These are phyloP conservation scores for Spinus pinus DNA, from an alignment of 2,797 vertebrate genomes.

Conservation along the genomic window DNA sequence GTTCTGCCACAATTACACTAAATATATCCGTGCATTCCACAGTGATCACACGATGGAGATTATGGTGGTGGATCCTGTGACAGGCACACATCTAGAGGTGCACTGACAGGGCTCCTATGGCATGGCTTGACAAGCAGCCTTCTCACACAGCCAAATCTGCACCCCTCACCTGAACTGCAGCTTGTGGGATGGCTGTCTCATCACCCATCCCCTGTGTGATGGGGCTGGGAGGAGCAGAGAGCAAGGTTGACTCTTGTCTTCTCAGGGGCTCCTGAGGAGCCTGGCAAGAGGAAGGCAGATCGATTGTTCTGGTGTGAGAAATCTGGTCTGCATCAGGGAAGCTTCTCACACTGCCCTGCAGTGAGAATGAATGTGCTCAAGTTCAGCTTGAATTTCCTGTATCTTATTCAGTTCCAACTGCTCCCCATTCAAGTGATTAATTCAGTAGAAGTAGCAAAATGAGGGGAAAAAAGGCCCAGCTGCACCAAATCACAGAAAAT, in stretches of 20 bases:
- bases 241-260: background rate
- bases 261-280: background rate
- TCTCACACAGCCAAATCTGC: background rate
- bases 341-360: background rate
- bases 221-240: background rate
- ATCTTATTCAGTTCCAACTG: background rate
- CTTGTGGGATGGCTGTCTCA: background rate
- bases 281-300: background rate
- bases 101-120: background rate
- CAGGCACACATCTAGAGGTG: background rate
- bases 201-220: background rate
- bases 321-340: background rate
- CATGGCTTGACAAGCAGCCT: background rate
- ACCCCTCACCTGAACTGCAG: background rate
- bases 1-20: background rate
- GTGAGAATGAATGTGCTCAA: background rate
- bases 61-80: background rate
- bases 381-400: background rate
- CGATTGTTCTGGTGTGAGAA: background rate
- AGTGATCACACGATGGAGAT: accelerated
- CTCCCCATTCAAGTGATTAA: background rate
- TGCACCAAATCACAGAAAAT: background rate
- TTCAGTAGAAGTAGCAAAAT: background rate
- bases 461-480: background rate
- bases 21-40: background rate